Evolutionary conservation across 1,140 invertebrate species (phyloP).

Genomic region (Polyergus mexicanus): DNA sequence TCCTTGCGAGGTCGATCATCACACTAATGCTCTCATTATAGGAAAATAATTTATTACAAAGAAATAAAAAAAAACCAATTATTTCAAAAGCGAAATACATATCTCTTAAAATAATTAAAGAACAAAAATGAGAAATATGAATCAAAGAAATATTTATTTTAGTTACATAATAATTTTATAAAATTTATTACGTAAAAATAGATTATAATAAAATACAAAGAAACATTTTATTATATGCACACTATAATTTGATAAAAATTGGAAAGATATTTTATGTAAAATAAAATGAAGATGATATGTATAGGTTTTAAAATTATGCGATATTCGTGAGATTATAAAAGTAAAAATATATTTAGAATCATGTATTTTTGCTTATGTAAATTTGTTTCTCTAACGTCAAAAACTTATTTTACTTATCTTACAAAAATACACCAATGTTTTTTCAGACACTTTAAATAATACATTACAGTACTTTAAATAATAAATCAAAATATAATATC

Average conservation of each 20-base stretch:
- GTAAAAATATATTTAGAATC: not conserved
- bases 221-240: not conserved
- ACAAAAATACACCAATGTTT: not conserved
- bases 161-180: not conserved
- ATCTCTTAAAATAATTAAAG: not conserved
- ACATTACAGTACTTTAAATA: not conserved
- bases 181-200: not conserved
- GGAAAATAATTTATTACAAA: conserved; percentile 8
- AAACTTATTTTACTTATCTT: not conserved
- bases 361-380: not conserved
- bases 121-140: not conserved
- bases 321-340: not conserved
- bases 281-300: not conserved
- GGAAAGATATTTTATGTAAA: not conserved
- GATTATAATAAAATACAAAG: not conserved
- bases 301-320: too few species aligned
- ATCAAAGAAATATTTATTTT: not conserved
- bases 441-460: not conserved
- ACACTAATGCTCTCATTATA: conserved; percentile 43
- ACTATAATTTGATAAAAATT: not conserved
- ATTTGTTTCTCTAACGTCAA: not conserved
- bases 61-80: conserved; percentile 22
- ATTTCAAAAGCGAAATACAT: not conserved
- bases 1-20: conserved; percentile 11
- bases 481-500: not conserved